These are phyloP conservation scores for Acanthosepion lycidas DNA, from an alignment of 2,888 invertebrate species.

Conservation along the genomic window DNA sequence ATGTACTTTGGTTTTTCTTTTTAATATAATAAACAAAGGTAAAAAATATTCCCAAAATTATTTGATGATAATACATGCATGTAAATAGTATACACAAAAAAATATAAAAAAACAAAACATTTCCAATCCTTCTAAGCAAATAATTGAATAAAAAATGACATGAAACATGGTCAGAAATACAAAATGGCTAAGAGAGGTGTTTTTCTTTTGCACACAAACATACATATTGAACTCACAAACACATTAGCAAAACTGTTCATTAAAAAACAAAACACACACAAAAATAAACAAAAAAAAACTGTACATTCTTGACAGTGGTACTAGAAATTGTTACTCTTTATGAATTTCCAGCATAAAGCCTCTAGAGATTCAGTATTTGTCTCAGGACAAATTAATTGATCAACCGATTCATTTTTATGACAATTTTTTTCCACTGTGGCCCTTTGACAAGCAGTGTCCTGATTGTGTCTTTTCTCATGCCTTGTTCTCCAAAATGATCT, in stretches of 20 bases:
- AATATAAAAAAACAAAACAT: too few species aligned
- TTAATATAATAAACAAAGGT: background rate
- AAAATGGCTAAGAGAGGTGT: background rate
- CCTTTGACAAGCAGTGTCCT: background rate
- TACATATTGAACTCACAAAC: background rate
- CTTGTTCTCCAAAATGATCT: background rate
- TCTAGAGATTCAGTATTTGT: too few species aligned
- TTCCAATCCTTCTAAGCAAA: background rate
- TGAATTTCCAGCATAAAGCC: background rate
- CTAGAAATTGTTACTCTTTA: too few species aligned
- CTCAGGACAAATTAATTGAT: background rate
- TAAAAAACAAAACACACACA: too few species aligned
- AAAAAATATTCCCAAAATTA: background rate
- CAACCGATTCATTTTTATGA: background rate
- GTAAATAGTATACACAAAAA: background rate
- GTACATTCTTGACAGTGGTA: background rate
- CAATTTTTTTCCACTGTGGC: background rate
- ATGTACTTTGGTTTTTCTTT: background rate
- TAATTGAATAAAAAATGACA: background rate
- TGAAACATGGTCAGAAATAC: background rate
- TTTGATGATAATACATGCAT: background rate
- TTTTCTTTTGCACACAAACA: background rate
- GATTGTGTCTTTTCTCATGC: background rate
- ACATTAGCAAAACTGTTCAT: background rate
- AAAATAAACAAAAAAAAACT: background rate